phyloP scores from a whole-genome alignment of 2,113 vertebrate species.

The Barnardius zonarius region DNA sequence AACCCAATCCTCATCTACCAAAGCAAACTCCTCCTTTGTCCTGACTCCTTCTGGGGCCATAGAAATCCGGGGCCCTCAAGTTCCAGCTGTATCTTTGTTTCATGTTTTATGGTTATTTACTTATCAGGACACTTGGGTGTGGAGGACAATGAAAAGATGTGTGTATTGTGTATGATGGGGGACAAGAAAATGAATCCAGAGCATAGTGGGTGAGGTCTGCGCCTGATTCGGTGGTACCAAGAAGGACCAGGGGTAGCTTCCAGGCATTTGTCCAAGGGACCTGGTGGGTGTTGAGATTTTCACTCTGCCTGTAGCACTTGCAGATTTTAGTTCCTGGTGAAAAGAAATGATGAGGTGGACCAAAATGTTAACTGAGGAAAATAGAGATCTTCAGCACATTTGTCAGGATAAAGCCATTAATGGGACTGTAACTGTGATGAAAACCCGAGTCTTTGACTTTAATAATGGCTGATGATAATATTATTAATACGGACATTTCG shows the following conservation, averaged over 20 bases:
- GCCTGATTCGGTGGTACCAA: not conserved
- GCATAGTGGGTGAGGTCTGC: not conserved
- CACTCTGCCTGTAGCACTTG: not conserved
- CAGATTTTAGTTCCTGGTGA: not conserved
- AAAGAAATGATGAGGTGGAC: not conserved
- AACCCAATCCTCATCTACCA: too few species aligned
- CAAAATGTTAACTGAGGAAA: not conserved
- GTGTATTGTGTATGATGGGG: not conserved
- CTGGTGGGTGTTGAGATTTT: not conserved
- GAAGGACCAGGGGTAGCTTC: not conserved
- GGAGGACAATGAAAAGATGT: not conserved
- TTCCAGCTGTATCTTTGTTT: not conserved
- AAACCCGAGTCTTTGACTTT: not conserved
- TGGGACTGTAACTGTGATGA: not conserved
- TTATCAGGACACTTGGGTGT: not conserved
- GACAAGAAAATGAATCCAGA: not conserved
- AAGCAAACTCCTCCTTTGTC: too few species aligned
- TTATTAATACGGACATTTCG: not conserved
- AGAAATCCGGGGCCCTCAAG: too few species aligned
- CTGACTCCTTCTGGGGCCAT: too few species aligned
- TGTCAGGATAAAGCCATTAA: slow-evolving; percentile 11
- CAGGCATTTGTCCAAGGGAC: not conserved
- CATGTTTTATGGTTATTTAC: not conserved
- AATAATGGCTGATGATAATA: not conserved
- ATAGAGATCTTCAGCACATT: not conserved